Evolutionary conservation across 2,888 invertebrate genomes (phyloP).

Genomic region (Miltochrista miniata): DNA sequence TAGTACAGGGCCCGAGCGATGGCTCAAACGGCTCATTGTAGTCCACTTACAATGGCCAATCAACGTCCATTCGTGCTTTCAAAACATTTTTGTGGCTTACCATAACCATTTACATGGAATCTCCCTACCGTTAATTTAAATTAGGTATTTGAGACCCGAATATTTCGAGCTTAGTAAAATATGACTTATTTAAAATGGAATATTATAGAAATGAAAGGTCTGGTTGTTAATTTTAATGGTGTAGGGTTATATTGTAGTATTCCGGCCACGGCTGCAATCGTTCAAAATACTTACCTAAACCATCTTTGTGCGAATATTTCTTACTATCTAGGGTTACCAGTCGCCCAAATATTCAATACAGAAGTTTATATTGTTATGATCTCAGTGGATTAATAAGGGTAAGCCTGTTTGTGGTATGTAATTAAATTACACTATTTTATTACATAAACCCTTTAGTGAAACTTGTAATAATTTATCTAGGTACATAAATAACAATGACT

Average conservation of each 20-base stretch:
- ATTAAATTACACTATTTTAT: no score
- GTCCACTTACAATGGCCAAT: constrained; percentile 67
- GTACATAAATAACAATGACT: no score
- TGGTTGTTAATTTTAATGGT: constrained; percentile 42
- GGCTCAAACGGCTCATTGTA: constrained; percentile 62
- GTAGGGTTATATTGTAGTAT: constrained; percentile 36
- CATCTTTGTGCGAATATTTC: constrained; percentile 64
- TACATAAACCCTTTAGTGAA: no score
- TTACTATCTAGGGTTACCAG: constrained; percentile 1
- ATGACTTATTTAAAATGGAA: constrained; percentile 29
- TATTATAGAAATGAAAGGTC: constrained; percentile 30
- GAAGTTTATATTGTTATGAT: not conserved
- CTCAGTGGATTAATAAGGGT: no score
- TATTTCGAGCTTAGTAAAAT: constrained; percentile 19
- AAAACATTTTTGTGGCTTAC: constrained; percentile 49
- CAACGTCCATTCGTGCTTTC: constrained; percentile 54
- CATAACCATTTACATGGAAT: constrained; percentile 31
- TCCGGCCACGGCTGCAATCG: constrained; percentile 55
- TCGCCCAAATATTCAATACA: not conserved
- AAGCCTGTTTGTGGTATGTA: no score
- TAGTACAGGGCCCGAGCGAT: constrained; percentile 53
- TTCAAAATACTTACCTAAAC: constrained; percentile 59
- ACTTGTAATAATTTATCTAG: no score
- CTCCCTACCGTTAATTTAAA: constrained; percentile 28
- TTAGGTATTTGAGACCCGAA: constrained; percentile 12